Evolutionary conservation across 2,888 invertebrate species (phyloP).

Genomic region (Seira ritae): DNA sequence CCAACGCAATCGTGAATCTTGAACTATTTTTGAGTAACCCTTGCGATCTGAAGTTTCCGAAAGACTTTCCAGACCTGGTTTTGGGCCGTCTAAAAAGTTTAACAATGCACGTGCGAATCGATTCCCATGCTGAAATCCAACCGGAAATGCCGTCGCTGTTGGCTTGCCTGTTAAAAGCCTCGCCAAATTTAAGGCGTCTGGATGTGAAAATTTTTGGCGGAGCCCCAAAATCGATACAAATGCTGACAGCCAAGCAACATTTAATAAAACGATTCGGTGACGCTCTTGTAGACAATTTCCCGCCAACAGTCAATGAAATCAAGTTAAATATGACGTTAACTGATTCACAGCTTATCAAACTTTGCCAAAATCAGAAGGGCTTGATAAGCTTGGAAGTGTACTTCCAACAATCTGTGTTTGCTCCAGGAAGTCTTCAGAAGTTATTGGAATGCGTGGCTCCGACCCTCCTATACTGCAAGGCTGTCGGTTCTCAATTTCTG

Average conservation of each 20-base stretch:
- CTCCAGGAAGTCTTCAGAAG: slow-evolving; percentile 31
- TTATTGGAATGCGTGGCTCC: slow-evolving; percentile 44
- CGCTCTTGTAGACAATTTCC: slow-evolving; percentile 34
- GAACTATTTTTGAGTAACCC: slow-evolving; percentile 48
- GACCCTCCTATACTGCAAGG: slow-evolving; percentile 43
- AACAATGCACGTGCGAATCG: slow-evolving; percentile 45
- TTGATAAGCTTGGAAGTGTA: slow-evolving; percentile 45
- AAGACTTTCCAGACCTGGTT: slow-evolving; percentile 47
- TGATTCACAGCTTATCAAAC: slow-evolving; percentile 40
- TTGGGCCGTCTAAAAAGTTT: slow-evolving; percentile 36
- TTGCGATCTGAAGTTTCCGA: slow-evolving; percentile 52
- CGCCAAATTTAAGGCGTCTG: slow-evolving; percentile 36
- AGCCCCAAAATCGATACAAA: slow-evolving; percentile 29
- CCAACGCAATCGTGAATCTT: slow-evolving; percentile 38
- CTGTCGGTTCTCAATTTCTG: slow-evolving; percentile 51
- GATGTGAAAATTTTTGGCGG: slow-evolving; percentile 45
- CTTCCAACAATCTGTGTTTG: slow-evolving; percentile 50
- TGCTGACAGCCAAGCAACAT: slow-evolving; percentile 11
- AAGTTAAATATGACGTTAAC: slow-evolving; percentile 50
- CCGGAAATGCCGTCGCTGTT: slow-evolving; percentile 51
- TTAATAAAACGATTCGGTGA: slow-evolving; percentile 43
- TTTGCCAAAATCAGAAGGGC: slow-evolving; percentile 27
- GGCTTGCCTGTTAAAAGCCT: slow-evolving; percentile 24
- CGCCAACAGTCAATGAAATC: slow-evolving; percentile 28
- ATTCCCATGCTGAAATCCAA: slow-evolving; percentile 35